These are phyloP conservation scores for Lepidochrysops patricia DNA, from an alignment of 2,888 invertebrate genomes.

Conservation along the genomic window DNA sequence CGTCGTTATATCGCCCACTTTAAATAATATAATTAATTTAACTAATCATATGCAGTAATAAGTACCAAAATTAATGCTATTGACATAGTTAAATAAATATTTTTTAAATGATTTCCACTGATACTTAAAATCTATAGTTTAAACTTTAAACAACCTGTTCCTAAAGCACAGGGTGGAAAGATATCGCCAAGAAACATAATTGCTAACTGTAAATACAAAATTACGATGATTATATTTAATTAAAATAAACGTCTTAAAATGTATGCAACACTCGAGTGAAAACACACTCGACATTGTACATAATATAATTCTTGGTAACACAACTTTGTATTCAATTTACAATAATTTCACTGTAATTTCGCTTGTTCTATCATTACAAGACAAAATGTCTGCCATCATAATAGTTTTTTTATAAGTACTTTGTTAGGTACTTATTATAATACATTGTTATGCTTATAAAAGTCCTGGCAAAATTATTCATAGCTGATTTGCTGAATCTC, in stretches of 20 bases:
- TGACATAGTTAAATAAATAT: no score
- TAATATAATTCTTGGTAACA: not conserved
- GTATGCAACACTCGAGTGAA: not conserved
- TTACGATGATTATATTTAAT: not conserved
- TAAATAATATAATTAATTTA: no score
- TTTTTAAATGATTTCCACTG: no score
- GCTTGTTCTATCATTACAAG: not conserved
- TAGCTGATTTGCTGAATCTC: not conserved
- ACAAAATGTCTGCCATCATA: not conserved
- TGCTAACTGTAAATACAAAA: not conserved
- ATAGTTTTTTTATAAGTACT: not conserved
- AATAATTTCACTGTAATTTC: not conserved
- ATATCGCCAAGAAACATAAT: not conserved
- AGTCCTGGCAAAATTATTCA: not conserved
- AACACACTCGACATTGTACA: not conserved
- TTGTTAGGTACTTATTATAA: not conserved
- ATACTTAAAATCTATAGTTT: no score
- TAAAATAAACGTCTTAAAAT: not conserved
- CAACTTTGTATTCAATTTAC: not conserved
- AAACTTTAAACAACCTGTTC: no score
- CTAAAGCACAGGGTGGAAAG: no score
- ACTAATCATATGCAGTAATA: no score
- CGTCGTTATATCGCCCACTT: no score
- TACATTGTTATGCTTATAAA: not conserved
- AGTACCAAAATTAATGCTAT: no score